Evolutionary conservation across 2,888 invertebrate genomes (phyloP).

Genomic region (Hemistola chrysoprasaria): DNA sequence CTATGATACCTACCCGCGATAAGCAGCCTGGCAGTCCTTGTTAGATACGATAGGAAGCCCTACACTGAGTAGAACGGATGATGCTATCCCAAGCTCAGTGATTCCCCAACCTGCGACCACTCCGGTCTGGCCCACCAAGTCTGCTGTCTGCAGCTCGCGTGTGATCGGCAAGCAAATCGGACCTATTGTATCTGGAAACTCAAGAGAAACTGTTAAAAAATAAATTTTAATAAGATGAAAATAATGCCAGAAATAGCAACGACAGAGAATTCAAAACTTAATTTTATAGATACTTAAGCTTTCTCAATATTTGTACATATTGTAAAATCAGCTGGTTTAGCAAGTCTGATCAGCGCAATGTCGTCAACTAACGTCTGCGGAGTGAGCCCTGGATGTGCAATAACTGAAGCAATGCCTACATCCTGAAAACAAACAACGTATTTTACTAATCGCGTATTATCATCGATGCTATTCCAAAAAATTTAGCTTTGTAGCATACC

Average conservation of each 20-base stretch:
- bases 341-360: slow-evolving; percentile 81
- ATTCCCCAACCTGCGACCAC: slow-evolving; percentile 83
- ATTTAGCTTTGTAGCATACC: too few species aligned
- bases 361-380: slow-evolving; percentile 69
- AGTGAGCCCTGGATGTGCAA: slow-evolving; percentile 78
- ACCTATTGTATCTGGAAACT: slow-evolving; percentile 65
- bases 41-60: slow-evolving; percentile 54
- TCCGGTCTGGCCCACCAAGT: slow-evolving; percentile 45
- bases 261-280: too few species aligned
- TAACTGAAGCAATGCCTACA: slow-evolving; percentile 61
- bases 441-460: too few species aligned
- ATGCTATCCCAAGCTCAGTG: slow-evolving; percentile 69
- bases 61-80: slow-evolving; percentile 67
- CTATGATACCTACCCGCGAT: slow-evolving; percentile 49
- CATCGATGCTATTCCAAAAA: too few species aligned
- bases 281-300: too few species aligned
- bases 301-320: too few species aligned
- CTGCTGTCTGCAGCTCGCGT: slow-evolving; percentile 42
- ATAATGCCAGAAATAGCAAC: too few species aligned
- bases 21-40: slow-evolving; percentile 46
- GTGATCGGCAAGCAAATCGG: slow-evolving; percentile 77
- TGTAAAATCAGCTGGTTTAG: slow-evolving; percentile 72
- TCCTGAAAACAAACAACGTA: too few species aligned
- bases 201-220: too few species aligned
- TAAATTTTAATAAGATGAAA: too few species aligned